These are phyloP conservation scores for Tadarida brasiliensis DNA, from an alignment of 2,797 vertebrate species.

Conservation along the genomic window DNA sequence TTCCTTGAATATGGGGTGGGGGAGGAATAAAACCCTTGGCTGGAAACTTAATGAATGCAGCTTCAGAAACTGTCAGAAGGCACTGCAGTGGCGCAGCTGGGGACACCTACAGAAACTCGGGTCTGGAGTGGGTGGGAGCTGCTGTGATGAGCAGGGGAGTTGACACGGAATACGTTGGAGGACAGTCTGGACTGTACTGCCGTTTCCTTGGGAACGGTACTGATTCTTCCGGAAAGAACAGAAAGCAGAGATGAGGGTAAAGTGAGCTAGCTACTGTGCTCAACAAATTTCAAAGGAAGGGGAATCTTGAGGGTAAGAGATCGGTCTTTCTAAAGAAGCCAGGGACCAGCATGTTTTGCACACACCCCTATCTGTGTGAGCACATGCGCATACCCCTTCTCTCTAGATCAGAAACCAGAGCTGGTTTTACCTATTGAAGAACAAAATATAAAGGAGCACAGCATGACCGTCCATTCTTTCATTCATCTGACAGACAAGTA, in stretches of 20 bases:
- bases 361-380: neutral
- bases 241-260: slow-evolving; percentile 33
- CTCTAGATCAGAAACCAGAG: neutral
- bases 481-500: neutral
- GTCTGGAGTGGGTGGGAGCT: slow-evolving; percentile 57
- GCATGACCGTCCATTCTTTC: neutral
- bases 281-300: slow-evolving; percentile 47
- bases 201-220: slow-evolving; percentile 80
- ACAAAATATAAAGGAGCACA: neutral
- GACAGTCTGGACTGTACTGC: slow-evolving; percentile 71
- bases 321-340: slow-evolving; percentile 25
- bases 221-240: slow-evolving; percentile 73
- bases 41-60: slow-evolving; percentile 64
- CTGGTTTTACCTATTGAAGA: neutral
- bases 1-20: neutral
- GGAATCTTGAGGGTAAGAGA: neutral
- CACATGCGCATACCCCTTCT: too few species aligned
- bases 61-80: slow-evolving; percentile 75
- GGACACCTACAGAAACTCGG: slow-evolving; percentile 69
- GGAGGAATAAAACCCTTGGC: slow-evolving; percentile 32
- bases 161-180: slow-evolving; percentile 67
- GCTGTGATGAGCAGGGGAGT: slow-evolving; percentile 58
- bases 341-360: neutral
- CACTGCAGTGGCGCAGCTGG: slow-evolving; percentile 66
- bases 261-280: slow-evolving; percentile 23